Percentiles rank a stretch among this genome's conserved stretches.
Evolutionary conservation across 2,113 vertebrate species (phyloP).

Genomic region (Sula dactylatra): DNA sequence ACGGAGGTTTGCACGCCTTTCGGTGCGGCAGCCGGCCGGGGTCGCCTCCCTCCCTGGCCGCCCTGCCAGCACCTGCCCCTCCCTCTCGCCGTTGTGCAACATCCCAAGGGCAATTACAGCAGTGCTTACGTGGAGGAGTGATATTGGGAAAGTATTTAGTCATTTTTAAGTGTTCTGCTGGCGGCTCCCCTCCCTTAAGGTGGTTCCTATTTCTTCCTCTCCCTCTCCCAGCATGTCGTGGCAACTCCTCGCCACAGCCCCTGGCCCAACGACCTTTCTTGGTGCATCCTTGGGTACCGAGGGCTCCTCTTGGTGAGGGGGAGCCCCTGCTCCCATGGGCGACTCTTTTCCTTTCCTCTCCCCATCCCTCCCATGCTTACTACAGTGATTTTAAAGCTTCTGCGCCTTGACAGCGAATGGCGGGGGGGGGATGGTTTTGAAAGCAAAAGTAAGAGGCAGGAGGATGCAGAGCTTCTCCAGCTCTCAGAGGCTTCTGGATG

Average conservation of each 20-base stretch:
- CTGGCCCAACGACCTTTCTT: background rate
- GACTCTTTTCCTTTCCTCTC: background rate
- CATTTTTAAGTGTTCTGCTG: constrained; percentile 50
- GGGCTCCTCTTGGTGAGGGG: background rate
- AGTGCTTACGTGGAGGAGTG: constrained; percentile 51
- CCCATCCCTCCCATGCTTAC: background rate
- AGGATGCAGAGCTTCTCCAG: background rate
- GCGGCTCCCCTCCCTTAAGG: constrained; percentile 60
- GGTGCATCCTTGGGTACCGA: background rate
- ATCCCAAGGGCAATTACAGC: constrained; percentile 63
- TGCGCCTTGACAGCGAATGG: background rate
- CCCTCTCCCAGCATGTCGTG: background rate
- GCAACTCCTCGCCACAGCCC: rapidly evolving
- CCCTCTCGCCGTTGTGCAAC: constrained; percentile 52
- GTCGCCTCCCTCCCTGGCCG: background rate
- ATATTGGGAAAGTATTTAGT: constrained; percentile 66
- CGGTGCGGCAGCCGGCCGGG: background rate
- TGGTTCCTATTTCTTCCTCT: constrained; percentile 34
- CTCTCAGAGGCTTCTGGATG: background rate
- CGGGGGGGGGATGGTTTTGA: background rate
- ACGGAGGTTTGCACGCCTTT: background rate
- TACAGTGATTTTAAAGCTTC: background rate
- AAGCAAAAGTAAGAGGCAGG: background rate
- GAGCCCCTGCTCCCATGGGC: rapidly evolving
- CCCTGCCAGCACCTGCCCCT: constrained; percentile 38